phyloP scores from a whole-genome alignment of 2,797 vertebrate genomes.

The Argentina silus region DNA sequence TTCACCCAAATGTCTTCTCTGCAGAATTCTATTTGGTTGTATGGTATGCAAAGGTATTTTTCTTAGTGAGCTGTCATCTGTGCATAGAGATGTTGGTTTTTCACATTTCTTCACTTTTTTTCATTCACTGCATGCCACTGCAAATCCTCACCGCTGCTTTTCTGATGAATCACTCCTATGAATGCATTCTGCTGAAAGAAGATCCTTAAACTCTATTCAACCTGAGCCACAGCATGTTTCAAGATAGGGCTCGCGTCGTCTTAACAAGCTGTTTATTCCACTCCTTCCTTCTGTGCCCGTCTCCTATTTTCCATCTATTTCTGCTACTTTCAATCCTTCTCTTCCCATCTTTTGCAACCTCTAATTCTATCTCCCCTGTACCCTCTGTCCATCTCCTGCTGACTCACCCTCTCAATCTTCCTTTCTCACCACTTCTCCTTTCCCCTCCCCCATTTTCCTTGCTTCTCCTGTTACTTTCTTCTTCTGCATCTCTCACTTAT shows the following conservation, averaged over 20 bases:
- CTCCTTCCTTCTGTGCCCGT: background rate
- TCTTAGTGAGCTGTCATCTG: slow-evolving; percentile 42
- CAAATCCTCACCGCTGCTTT: slow-evolving; percentile 33
- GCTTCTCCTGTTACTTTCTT: slow-evolving; percentile 27
- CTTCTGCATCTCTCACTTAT: slow-evolving; percentile 58
- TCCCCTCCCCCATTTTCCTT: background rate
- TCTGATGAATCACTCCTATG: slow-evolving; percentile 51
- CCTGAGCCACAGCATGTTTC: background rate
- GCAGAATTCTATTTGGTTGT: slow-evolving; percentile 30
- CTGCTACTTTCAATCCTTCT: background rate
- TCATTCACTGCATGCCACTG: slow-evolving; percentile 21
- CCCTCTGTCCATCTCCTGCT: slow-evolving; percentile 47
- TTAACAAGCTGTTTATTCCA: background rate
- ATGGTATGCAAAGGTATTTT: slow-evolving; percentile 48
- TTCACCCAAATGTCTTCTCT: slow-evolving; percentile 8
- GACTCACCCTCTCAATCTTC: slow-evolving; percentile 48
- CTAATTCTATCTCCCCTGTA: slow-evolving; percentile 6
- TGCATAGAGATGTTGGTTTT: slow-evolving; percentile 14
- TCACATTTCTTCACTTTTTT: slow-evolving; percentile 19
- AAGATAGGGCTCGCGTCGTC: background rate
- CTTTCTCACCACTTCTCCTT: background rate
- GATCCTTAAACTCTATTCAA: background rate
- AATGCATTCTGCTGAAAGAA: background rate
- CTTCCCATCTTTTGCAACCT: background rate
- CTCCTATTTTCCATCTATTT: background rate